Evolutionary conservation across 1,140 invertebrate genomes (phyloP).

Genomic region (Tetramorium alpestre): DNA sequence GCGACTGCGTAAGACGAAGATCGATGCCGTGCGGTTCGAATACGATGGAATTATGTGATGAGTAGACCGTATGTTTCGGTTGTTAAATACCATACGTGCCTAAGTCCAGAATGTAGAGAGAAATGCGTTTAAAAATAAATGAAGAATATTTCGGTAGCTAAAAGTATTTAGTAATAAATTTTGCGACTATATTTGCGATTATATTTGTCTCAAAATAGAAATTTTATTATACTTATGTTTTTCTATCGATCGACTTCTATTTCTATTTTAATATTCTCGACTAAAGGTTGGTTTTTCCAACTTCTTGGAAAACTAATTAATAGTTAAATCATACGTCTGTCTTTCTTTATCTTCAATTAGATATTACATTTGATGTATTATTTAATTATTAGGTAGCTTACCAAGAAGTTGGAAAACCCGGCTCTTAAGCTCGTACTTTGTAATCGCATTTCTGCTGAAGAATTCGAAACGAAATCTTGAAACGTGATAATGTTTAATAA

Average conservation of each 20-base stretch:
- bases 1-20: conserved; percentile 37
- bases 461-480: not conserved
- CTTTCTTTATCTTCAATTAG: too few species aligned
- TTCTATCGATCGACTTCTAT: not conserved
- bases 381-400: too few species aligned
- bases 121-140: not conserved
- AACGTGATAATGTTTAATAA: not conserved
- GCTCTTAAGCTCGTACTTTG: not conserved
- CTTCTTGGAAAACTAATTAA: too few species aligned
- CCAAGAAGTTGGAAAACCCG: too few species aligned
- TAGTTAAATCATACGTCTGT: too few species aligned
- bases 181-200: too few species aligned
- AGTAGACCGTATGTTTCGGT: not conserved
- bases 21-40: conserved; percentile 35
- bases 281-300: not conserved
- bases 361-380: too few species aligned
- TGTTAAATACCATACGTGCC: not conserved
- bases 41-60: not conserved
- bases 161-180: not conserved
- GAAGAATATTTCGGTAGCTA: not conserved
- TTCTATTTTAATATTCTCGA: not conserved
- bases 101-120: not conserved
- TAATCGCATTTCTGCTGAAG: not conserved
- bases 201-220: not conserved
- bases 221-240: not conserved